These are phyloP conservation scores for Atlantisia rogersi DNA, from an alignment of 2,113 vertebrate genomes.

Conservation along the genomic window DNA sequence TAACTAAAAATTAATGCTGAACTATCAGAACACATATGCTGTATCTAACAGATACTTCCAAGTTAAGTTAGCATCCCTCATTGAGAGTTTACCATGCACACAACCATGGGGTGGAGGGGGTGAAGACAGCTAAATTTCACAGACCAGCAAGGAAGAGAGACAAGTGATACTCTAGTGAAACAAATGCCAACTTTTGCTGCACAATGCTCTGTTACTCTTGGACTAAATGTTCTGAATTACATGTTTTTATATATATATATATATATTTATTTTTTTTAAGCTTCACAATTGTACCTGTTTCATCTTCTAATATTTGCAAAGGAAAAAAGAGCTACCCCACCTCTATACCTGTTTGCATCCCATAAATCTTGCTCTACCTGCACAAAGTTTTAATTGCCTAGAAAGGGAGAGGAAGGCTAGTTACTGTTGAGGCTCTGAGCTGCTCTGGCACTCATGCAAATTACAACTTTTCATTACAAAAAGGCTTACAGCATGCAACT, in stretches of 20 bases:
- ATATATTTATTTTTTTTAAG: neutral
- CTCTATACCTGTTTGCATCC: conserved; percentile 47
- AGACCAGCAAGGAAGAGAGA: neutral
- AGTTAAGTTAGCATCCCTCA: neutral
- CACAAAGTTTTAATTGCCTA: conserved; percentile 57
- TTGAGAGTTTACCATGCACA: neutral
- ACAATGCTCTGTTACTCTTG: neutral
- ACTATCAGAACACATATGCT: neutral
- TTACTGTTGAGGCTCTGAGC: conserved; percentile 45
- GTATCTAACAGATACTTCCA: neutral
- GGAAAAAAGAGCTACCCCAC: conserved; percentile 56
- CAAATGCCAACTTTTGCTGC: neutral
- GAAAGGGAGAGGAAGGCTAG: conserved; percentile 58
- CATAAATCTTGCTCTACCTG: conserved; percentile 61
- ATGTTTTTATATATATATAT: neutral
- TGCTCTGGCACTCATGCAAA: conserved; percentile 43
- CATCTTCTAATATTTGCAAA: conserved; percentile 43
- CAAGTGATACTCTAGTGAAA: neutral
- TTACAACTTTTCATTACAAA: neutral
- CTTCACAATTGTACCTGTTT: neutral
- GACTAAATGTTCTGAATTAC: neutral
- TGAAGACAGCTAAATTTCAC: neutral
- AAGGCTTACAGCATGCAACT: conserved; percentile 14
- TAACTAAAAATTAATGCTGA: neutral
- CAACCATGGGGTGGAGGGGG: neutral